These are phyloP conservation scores for Brachionus asplanchnoidis DNA, from an alignment of 1,140 invertebrate species.

Conservation along the genomic window DNA sequence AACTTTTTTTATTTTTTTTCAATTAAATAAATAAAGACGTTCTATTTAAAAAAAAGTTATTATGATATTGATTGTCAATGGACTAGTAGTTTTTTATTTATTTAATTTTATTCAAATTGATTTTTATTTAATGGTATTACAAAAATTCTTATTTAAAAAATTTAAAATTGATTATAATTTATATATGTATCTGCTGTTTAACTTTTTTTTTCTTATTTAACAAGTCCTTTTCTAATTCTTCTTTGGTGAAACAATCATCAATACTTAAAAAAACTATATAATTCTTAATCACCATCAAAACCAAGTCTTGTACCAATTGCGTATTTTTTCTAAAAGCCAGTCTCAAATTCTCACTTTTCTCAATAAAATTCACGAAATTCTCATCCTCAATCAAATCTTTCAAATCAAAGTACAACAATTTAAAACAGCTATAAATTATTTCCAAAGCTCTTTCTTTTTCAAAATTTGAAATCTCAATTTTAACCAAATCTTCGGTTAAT, in stretches of 20 bases:
- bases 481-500: background rate
- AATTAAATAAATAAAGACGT: too few species aligned
- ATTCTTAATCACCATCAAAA: background rate
- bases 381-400: background rate
- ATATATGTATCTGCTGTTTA: background rate
- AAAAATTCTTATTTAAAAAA: too few species aligned
- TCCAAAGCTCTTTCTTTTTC: background rate
- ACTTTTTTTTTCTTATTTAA: background rate
- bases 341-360: background rate
- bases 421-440: slow-evolving; percentile 8
- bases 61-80: too few species aligned
- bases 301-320: background rate
- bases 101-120: too few species aligned
- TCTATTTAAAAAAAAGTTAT: too few species aligned
- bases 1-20: too few species aligned
- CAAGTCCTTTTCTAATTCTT: background rate
- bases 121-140: too few species aligned
- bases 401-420: background rate
- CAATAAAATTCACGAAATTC: background rate
- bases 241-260: background rate
- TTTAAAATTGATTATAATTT: too few species aligned
- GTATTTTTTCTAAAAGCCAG: background rate
- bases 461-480: background rate
- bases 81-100: too few species aligned
- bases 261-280: background rate